Base-by-base conservation (phyloP, 2,888 invertebrate genomes). In the Cryptocephalus moraei region DNA sequence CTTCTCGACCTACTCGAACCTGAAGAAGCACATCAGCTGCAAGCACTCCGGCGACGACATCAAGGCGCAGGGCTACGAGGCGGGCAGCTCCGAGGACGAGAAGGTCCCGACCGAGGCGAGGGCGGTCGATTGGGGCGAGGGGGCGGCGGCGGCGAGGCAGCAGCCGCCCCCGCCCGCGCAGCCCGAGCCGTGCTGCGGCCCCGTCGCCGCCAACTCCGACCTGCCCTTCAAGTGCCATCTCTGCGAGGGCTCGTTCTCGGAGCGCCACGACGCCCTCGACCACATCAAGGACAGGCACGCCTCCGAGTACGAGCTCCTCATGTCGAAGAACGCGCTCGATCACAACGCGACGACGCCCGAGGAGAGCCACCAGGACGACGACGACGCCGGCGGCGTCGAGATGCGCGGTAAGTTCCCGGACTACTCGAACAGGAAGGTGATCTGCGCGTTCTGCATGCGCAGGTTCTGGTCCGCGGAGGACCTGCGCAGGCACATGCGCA, bases 381-480 rank as follows among this genome's bases (percentile, higher is more conserved):
- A 82, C 48, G 84, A 85, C 49, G 83, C 83, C 36, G 82, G 80
- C 56, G n/a, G n/a, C n/a, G n/a, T n/a, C 22, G 82, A 83, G 51
- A 80, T 83, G 43, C 73, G 84, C 32, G 87, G 88, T 40, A 86
- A 86, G 59, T 87, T 89, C 66, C 89, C 89, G 0, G 90, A 90
- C 65, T 90, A 91, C 62, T 86, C 86, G 49, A 89, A 90, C 62
- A 77, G 90, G 62, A 90, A 90, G 76, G 90, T 86, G 8, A 86
- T 90, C 47, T 91, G 94, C 67, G 91, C 92, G 0, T 91, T 94
- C 64, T 95, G 94, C 68, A 79, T 92, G 66, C 85, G 93, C 51
- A 82, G 92, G 41, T 94, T 94, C 73, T 93, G 92, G 92, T 93
- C 93, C 0, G 89, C 92, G 0, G 93, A 94, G 67, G 94, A 95